Percentiles rank a stretch among this genome's conserved stretches.
Conservation (phyloP, 2,113 vertebrate genomes). For the Microtus richardsoni region DNA sequence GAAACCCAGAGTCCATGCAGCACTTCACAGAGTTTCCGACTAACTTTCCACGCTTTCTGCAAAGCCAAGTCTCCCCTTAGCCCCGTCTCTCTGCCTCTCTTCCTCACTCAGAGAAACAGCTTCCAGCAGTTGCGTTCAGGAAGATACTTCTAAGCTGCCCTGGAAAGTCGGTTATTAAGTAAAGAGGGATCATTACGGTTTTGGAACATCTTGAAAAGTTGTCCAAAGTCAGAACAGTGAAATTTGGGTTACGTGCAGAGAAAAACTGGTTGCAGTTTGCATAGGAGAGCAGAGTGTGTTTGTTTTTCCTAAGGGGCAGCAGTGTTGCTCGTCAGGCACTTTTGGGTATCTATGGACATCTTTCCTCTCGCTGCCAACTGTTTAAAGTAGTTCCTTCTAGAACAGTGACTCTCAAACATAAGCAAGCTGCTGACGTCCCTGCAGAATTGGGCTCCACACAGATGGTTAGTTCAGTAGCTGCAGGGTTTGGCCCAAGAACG, state of each 20-base stretch:
- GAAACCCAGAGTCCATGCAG: neutral
- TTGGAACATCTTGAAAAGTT: conserved; percentile 12
- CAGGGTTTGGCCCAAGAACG: neutral
- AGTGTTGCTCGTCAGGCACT: neutral
- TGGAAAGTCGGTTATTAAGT: conserved; percentile 39
- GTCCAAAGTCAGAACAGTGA: neutral
- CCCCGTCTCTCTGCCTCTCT: neutral
- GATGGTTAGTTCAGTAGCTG: neutral
- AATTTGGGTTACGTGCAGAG: neutral
- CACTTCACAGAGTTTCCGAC: conserved; percentile 6
- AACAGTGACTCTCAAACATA: neutral
- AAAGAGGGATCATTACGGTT: neutral
- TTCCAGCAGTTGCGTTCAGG: neutral
- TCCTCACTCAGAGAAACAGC: neutral
- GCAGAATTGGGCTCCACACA: neutral
- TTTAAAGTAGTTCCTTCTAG: neutral
- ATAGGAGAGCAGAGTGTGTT: neutral
- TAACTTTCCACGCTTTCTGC: conserved; percentile 15
- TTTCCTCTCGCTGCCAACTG: neutral
- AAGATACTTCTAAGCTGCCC: neutral
- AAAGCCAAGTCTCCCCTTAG: neutral
- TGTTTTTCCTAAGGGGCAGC: conserved; percentile 5
- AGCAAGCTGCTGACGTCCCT: neutral
- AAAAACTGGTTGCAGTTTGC: conserved; percentile 1
- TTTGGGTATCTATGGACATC: neutral